Evolutionary conservation across 2,888 invertebrate species (phyloP), one percentile per base, ranked within the genome.

Genomic region (Lasioglossum villosulum): DNA sequence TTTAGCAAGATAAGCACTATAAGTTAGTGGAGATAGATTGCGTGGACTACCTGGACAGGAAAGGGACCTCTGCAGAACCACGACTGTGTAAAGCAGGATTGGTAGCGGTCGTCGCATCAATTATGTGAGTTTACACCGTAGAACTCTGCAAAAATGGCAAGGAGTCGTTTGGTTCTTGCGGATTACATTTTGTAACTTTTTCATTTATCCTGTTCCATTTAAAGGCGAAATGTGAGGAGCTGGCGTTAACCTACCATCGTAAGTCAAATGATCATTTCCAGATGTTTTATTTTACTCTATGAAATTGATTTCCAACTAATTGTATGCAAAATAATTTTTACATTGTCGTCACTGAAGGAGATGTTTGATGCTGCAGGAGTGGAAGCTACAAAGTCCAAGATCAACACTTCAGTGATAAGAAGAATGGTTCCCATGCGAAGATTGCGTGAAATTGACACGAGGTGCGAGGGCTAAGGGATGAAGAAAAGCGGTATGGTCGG

Each of bases 1-100:
- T 63, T 63, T 63, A 30, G 63, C 63, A 63, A 63, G 63, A 63
- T 63, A 63, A 63, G 63, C 63, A 8, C 63, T 30, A 63, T 63
- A 63, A 63, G 30, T 63, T 30, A 30, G 16, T 2, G 30, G 6
- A 63, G 63, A 63, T 63, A 63, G 30, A 63, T 63, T 16, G 63
- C 63, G 63, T 30, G 5, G 27, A 63, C 63, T 27, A 16, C 30
- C 16, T 30, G 63, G 16, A 30, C 30, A 19, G 30, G 16, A 63
- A 30, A 63, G 63, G 63, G 16, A 63, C 63, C 63, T 63, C 30
- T 16, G 16, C 0, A 63, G 30, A 19, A 30, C 16, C 63, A 30
- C 63, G 16, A 6, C 30, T 30, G 16, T 6, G 16, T 63, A 63
- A 2, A 59, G 59, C 59, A 14, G 27, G 27, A 14, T 27, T 59